Evolutionary conservation across 1,140 invertebrate genomes (phyloP), one percentile per base, ranked within the genome.

Genomic region (Zaprionus inermis): DNA sequence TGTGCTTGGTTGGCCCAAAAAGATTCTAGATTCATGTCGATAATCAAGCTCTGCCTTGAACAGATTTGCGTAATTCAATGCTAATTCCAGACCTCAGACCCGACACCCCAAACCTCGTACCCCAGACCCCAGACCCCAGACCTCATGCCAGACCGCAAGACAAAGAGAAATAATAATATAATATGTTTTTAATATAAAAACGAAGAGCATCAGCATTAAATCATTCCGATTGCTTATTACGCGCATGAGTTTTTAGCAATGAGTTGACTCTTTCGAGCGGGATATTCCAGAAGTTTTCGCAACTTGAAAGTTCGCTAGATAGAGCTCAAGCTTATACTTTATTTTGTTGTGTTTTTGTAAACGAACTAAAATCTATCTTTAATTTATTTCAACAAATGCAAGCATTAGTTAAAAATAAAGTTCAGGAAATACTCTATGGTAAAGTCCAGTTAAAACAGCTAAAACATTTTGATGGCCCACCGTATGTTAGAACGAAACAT

Each of bases 221-320:
- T 88, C 46, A 79, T 88, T 79, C 71, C 76, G 51, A 86, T 76
- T 55, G 59, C 54, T 78, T 46, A 85, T 79, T 85, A 79, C 72
- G 44, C 22, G 18, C 22, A 49, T 12, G 20, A n/a, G 16, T 20
- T 4, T 22, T 11, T 49, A 49, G 52, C 66, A 68, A 71, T 68
- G 65, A 20, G 44, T 20, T 20, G 44, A 22, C 44, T 49, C 18
- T 49, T 20, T 18, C 44, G 44, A 49, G 44, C 44, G 44, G 44
- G 16, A 5, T 5, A 18, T 49, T 49, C 18, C 44, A 49, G 10
- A 49, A 49, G 44, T 49, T 49, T 20, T 5, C 44, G 44, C 44
- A 49, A 49, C 11, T 3, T 20, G 41, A 18, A 3, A 44, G 16
- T n/a, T n/a, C 12, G 12, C 16, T 44, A 7, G n/a, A n/a, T 7